These are phyloP conservation scores for Xyrichtys novacula DNA, from an alignment of 2,797 vertebrate genomes.

Conservation along the genomic window DNA sequence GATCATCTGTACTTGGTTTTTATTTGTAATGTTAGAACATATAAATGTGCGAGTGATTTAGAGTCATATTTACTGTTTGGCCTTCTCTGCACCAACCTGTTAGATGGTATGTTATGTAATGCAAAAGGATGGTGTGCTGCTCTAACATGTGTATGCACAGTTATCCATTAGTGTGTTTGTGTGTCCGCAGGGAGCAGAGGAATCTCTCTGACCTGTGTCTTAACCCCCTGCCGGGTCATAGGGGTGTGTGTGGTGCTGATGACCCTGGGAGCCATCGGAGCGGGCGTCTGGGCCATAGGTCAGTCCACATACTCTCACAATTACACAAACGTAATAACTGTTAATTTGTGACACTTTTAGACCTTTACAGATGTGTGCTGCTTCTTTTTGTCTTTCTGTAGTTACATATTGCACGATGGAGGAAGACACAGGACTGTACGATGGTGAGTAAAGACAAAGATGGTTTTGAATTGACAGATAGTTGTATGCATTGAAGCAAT, in stretches of 20 bases:
- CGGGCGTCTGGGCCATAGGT: constrained; percentile 91
- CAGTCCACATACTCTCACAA: constrained; percentile 68
- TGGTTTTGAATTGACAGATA: background rate
- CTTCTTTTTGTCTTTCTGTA: constrained; percentile 50
- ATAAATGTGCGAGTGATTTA: no score
- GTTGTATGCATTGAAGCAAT: background rate
- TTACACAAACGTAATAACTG: constrained; percentile 6
- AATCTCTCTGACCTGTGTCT: constrained; percentile 83
- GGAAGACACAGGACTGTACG: constrained; percentile 86
- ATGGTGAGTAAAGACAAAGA: constrained; percentile 78
- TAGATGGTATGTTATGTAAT: constrained; percentile 13
- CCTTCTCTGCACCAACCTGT: constrained; percentile 6
- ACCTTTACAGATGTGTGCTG: background rate
- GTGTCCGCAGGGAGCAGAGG: constrained; percentile 69
- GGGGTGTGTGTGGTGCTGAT: constrained; percentile 82
- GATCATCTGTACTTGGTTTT: background rate
- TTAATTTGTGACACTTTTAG: no score
- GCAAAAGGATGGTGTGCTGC: background rate
- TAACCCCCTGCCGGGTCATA: constrained; percentile 84
- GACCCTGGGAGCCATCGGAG: constrained; percentile 87
- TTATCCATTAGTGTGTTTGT: constrained; percentile 23
- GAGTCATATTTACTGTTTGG: background rate
- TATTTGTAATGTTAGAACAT: no score
- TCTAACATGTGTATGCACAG: constrained; percentile 4
- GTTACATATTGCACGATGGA: constrained; percentile 85